Evolutionary conservation across 2,888 invertebrate genomes (phyloP).

Genomic region (Lathronympha strigana): DNA sequence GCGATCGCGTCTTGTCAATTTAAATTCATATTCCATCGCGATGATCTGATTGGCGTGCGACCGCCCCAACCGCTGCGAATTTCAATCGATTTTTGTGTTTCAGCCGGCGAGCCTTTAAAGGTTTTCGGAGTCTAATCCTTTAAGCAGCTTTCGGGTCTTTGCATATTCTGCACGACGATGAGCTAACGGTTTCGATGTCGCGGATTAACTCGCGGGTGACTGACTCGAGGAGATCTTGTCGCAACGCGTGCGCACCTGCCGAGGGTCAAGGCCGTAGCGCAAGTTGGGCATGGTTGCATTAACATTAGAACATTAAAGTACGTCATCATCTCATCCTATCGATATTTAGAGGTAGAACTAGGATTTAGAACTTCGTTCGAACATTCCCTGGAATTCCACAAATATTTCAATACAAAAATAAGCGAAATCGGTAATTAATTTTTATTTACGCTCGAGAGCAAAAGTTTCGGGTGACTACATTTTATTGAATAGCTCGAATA

Average conservation of each 20-base stretch:
- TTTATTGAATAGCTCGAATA: no score
- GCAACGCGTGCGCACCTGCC: conserved; percentile 55
- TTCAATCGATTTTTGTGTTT: conserved; percentile 12
- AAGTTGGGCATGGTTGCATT: conserved; percentile 44
- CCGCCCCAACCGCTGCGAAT: conserved; percentile 17
- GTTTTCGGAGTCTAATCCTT: conserved; percentile 21
- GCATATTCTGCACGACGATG: conserved; percentile 27
- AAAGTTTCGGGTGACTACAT: no score
- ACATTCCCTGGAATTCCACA: no score
- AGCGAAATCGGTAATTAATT: no score
- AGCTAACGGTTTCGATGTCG: conserved; percentile 11
- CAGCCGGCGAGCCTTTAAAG: conserved; percentile 25
- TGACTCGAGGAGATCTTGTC: conserved; percentile 71
- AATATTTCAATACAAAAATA: no score
- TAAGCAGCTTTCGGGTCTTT: conserved; percentile 26
- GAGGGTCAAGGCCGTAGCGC: conserved; percentile 46
- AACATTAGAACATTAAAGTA: no score
- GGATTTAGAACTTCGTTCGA: no score
- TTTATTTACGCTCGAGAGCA: no score
- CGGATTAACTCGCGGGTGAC: conserved; percentile 56
- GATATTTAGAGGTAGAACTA: no score
- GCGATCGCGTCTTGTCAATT: conserved; percentile 25
- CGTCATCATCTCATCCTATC: no score
- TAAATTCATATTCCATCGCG: conserved; percentile 30
- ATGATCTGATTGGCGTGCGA: conserved; percentile 28